phyloP scores from a whole-genome alignment of 2,888 invertebrate species.

The Cheilosia impressa region DNA sequence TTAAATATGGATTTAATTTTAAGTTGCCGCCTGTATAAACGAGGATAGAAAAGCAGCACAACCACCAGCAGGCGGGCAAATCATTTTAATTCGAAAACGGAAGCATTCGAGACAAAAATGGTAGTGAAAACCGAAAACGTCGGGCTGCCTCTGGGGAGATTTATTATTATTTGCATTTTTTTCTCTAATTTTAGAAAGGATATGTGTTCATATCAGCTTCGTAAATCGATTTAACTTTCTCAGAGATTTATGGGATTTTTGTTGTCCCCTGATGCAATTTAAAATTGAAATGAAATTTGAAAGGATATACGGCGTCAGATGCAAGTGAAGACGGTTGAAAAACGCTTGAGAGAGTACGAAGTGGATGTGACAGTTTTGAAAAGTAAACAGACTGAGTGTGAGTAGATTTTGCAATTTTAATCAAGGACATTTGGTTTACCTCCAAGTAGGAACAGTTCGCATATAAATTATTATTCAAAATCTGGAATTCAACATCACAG shows the following conservation, averaged over 20 bases:
- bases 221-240: slow-evolving; percentile 31
- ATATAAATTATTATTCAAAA: no score
- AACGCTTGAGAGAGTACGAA: not conserved
- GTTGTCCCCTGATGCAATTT: slow-evolving; percentile 9
- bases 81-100: not conserved
- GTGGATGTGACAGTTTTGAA: not conserved
- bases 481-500: no score
- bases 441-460: no score
- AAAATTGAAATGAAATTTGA: slow-evolving; percentile 32
- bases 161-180: not conserved
- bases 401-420: not conserved
- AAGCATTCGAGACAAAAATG: not conserved
- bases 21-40: slow-evolving; percentile 16
- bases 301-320: slow-evolving; percentile 16
- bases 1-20: slow-evolving; percentile 64
- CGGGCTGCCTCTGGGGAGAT: not conserved
- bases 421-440: no score
- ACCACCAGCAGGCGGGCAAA: not conserved
- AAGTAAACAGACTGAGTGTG: not conserved
- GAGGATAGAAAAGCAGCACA: not conserved
- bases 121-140: not conserved
- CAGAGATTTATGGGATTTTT: slow-evolving; percentile 9
- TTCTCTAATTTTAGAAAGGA: slow-evolving; percentile 43
- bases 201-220: slow-evolving; percentile 33
- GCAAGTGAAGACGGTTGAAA: slow-evolving; percentile 11